Percentiles rank a stretch among this genome's conserved stretches.
Conservation (phyloP, 2,888 invertebrate genomes). For the Nymphalis urticae region DNA sequence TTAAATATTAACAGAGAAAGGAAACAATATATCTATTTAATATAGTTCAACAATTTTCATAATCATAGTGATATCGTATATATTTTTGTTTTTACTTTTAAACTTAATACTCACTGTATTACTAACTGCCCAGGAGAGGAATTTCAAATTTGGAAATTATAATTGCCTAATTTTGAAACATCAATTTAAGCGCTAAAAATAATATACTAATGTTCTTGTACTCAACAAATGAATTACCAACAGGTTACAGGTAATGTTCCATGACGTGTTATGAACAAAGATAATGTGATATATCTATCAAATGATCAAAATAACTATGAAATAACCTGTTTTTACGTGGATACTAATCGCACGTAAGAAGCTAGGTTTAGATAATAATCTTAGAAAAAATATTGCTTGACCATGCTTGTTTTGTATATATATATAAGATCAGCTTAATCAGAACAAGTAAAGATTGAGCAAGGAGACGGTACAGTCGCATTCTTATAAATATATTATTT, state of each 20-base stretch:
- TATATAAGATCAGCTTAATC: slow-evolving; percentile 33
- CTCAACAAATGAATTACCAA: slow-evolving; percentile 3
- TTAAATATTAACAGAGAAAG: no score
- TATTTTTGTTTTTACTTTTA: no score
- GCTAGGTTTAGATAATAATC: slow-evolving; percentile 40
- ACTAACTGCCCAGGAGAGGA: no score
- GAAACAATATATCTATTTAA: no score
- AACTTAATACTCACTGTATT: no score
- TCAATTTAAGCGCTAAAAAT: neutral
- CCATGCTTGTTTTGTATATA: slow-evolving; percentile 41
- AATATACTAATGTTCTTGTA: neutral
- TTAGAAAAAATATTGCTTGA: slow-evolving; percentile 39
- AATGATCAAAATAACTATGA: slow-evolving; percentile 36
- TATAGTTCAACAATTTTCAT: no score
- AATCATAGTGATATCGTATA: no score
- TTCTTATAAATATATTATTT: slow-evolving; percentile 7
- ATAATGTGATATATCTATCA: slow-evolving; percentile 9
- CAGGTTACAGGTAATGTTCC: neutral
- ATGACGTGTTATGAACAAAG: slow-evolving; percentile 2
- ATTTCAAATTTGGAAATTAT: no score
- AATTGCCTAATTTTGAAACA: no score
- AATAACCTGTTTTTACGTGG: slow-evolving; percentile 36
- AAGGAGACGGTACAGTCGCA: slow-evolving; percentile 27
- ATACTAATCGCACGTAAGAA: slow-evolving; percentile 33
- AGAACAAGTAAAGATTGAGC: slow-evolving; percentile 24